These are phyloP conservation scores for Podocnemis expansa DNA, from an alignment of 2,113 vertebrate species.

Conservation along the genomic window DNA sequence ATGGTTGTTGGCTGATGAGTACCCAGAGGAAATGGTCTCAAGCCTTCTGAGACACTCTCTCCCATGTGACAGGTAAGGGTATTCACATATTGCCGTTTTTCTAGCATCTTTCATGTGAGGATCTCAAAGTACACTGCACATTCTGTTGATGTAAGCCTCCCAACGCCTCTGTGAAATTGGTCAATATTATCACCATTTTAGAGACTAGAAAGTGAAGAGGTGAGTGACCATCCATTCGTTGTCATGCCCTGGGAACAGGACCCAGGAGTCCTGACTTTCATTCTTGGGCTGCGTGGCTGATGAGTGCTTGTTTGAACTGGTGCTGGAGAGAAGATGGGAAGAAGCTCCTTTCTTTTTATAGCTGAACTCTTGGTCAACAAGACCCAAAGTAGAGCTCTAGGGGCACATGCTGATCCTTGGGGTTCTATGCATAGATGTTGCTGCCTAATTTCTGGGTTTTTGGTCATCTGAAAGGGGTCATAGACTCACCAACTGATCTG, in stretches of 20 bases:
- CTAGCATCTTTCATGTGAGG: neutral
- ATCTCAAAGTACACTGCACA: neutral
- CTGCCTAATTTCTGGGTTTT: too few species aligned
- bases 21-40: slow-evolving; percentile 42
- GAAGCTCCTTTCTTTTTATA: neutral
- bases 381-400: neutral
- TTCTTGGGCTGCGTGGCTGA: neutral
- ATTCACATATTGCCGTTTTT: neutral
- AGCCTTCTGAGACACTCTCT: slow-evolving; percentile 43
- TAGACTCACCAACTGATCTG: too few species aligned
- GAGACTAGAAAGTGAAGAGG: neutral
- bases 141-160: neutral
- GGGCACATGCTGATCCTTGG: neutral
- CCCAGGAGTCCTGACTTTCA: neutral
- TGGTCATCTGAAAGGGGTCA: too few species aligned
- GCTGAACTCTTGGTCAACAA: neutral
- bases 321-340: neutral
- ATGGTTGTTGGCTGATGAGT: slow-evolving; percentile 52
- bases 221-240: neutral
- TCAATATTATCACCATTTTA: neutral
- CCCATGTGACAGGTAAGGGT: slow-evolving; percentile 31
- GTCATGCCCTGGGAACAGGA: neutral
- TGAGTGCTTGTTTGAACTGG: neutral
- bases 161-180: neutral
- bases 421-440: neutral